These are phyloP conservation scores for Dione vanillae DNA, from an alignment of 2,888 invertebrate species.

Conservation along the genomic window DNA sequence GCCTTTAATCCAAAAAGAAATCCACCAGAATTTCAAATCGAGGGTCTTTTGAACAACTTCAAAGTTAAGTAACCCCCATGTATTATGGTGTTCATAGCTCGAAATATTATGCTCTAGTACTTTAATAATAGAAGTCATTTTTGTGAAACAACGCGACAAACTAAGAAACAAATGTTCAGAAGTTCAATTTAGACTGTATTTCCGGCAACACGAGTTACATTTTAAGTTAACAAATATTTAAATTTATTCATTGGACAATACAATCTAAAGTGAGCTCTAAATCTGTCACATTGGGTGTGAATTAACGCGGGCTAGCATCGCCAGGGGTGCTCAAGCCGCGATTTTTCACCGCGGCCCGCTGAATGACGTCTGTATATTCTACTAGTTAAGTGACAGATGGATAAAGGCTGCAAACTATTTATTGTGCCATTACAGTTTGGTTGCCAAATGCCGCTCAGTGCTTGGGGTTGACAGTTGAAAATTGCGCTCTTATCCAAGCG, in stretches of 20 bases:
- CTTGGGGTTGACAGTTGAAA: conserved; percentile 76
- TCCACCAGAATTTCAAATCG: conserved; percentile 80
- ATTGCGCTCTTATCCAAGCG: conserved; percentile 65
- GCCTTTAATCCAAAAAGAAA: conserved; percentile 83
- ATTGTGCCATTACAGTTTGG: conserved; percentile 79
- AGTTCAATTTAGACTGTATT: conserved; percentile 83
- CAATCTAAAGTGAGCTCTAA: conserved; percentile 65
- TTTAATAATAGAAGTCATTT: conserved; percentile 57
- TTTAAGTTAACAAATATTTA: conserved; percentile 84
- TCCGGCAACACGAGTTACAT: conserved; percentile 84
- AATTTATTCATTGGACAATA: conserved; percentile 70
- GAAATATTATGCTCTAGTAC: conserved; percentile 56
- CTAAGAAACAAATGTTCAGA: conserved; percentile 77
- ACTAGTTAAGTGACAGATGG: conserved; percentile 83
- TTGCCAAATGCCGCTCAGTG: conserved; percentile 71
- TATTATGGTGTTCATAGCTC: background rate
- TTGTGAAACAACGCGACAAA: conserved; percentile 53
- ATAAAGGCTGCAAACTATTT: conserved; percentile 81
- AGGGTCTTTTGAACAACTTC: conserved; percentile 83
- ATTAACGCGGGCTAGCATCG: conserved; percentile 42
- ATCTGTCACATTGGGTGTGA: conserved; percentile 41
- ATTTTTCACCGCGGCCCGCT: conserved; percentile 78
- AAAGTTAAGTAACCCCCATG: conserved; percentile 80
- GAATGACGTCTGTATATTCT: conserved; percentile 84
- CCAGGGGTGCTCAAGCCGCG: conserved; percentile 73